Conservation (phyloP, 1,140 invertebrate species). For the Aradophagus sp. region DNA sequence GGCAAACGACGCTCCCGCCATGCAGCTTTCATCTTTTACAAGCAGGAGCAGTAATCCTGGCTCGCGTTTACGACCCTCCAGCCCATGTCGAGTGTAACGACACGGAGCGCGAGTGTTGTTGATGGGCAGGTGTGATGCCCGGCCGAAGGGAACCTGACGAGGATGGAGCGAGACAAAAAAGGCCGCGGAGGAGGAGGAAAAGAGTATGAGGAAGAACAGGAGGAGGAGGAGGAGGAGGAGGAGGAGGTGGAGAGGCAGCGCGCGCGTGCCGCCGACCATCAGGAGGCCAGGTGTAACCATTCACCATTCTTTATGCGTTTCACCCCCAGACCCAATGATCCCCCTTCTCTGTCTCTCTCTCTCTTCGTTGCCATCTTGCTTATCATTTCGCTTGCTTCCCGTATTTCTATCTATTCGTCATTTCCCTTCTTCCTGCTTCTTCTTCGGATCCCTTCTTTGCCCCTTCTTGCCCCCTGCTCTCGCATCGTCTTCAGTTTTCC, state of each 20-base stretch:
- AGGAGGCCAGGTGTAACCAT: slow-evolving; percentile 71
- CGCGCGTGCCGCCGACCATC: slow-evolving; percentile 73
- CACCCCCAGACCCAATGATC: slow-evolving; percentile 64
- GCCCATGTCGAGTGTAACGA: slow-evolving; percentile 55
- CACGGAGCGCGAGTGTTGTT: slow-evolving; percentile 62
- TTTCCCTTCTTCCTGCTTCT: background rate
- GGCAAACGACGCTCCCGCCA: slow-evolving; percentile 5
- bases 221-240: slow-evolving; percentile 21
- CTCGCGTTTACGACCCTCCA: slow-evolving; percentile 71
- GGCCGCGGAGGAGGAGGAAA: slow-evolving; percentile 42
- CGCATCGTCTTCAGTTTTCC: no score
- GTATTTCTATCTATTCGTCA: background rate
- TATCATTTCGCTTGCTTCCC: background rate
- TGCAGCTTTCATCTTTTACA: slow-evolving; percentile 36
- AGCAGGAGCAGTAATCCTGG: slow-evolving; percentile 63
- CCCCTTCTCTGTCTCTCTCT: slow-evolving; percentile 60
- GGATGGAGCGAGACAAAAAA: slow-evolving; percentile 28
- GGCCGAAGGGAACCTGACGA: slow-evolving; percentile 41
- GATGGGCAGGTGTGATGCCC: slow-evolving; percentile 70
- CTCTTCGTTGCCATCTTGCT: slow-evolving; percentile 7
- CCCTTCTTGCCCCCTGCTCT: background rate
- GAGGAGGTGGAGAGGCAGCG: slow-evolving; percentile 52
- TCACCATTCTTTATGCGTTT: slow-evolving; percentile 67
- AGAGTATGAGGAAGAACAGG: slow-evolving; percentile 38
- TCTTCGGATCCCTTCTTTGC: background rate